Percentiles rank a stretch among this genome's conserved stretches.
Evolutionary conservation across 2,113 vertebrate genomes (phyloP).

Genomic region (Phrynocephalus versicolor): DNA sequence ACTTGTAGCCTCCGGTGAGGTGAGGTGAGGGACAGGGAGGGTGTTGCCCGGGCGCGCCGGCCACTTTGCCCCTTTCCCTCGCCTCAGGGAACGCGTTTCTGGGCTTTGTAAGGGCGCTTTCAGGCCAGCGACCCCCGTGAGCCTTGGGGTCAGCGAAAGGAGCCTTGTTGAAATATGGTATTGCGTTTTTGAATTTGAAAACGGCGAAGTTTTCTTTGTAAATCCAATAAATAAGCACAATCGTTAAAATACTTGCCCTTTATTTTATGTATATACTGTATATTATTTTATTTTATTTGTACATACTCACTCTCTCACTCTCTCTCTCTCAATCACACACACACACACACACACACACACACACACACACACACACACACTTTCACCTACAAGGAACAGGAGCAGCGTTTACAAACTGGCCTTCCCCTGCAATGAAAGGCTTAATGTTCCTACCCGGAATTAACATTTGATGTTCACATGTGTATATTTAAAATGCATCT

Average conservation of each 20-base stretch:
- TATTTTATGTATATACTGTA: background rate
- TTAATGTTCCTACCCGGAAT: no score
- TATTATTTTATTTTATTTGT: no score
- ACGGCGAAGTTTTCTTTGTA: background rate
- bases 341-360: no score
- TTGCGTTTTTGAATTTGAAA: background rate
- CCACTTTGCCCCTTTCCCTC: background rate
- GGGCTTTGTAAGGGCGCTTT: background rate
- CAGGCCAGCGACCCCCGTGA: background rate
- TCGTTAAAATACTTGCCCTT: background rate
- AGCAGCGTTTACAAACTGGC: background rate
- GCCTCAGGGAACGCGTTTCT: no score
- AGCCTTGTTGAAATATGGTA: background rate
- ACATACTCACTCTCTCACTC: no score
- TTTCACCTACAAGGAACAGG: background rate
- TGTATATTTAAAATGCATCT: background rate
- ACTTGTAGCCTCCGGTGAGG: background rate
- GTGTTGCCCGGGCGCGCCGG: background rate
- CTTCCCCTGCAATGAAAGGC: background rate
- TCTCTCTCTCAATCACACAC: no score
- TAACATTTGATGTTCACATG: background rate
- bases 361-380: no score
- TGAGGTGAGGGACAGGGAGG: no score
- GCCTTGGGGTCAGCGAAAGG: no score
- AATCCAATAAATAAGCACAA: background rate